Base-by-base conservation (phyloP, 2,888 invertebrate genomes). In the Nymphalis c-album region DNA sequence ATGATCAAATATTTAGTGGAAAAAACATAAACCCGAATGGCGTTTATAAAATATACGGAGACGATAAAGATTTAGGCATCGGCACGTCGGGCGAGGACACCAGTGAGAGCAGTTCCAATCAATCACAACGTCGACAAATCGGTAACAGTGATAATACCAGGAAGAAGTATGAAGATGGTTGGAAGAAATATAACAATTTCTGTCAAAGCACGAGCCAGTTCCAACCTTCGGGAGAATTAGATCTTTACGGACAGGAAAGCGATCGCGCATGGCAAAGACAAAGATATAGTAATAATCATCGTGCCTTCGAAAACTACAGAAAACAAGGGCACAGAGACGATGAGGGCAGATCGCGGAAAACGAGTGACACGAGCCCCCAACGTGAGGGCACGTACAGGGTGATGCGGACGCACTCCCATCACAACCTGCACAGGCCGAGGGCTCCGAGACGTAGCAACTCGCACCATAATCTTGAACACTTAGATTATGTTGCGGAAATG, bases 21-120 rank as follows among this genome's bases (percentile, higher is more conserved):
- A 94, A 94, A 78, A 90, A 86, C 59, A 87, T 91, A 74, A 90
- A 93, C 31, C 93, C 93, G 0, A 91, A 91, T 69, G 91, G 94
- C 3, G 90, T 94, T 50, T 94, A 94, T 70, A 94, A 94, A 80
- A 93, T 93, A 26, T 95, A 94, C 71, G 94, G 94, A 1, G 94
- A 94, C 69, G 95, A 95, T 51, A 96, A 96, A 85, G 97, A 97
- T 83, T 88, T 96, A 63, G 97, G 97, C 0, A 91, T 97, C 60
- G 97, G 97, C 35, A 97, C 97, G 1, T 96, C 96, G 0, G 96
- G 96, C 17, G 97, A 97, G 80, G 96, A 97, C 76, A 96, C 96
- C 0, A 96, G 96, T 72, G 96, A 97, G 83, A 95, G 95, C 73
- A 96, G 96, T 75, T 95, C 96, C 0, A 95, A 95, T 77, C 95